phyloP scores from a whole-genome alignment of 1,140 invertebrate genomes.

The Halotydeus destructor region DNA sequence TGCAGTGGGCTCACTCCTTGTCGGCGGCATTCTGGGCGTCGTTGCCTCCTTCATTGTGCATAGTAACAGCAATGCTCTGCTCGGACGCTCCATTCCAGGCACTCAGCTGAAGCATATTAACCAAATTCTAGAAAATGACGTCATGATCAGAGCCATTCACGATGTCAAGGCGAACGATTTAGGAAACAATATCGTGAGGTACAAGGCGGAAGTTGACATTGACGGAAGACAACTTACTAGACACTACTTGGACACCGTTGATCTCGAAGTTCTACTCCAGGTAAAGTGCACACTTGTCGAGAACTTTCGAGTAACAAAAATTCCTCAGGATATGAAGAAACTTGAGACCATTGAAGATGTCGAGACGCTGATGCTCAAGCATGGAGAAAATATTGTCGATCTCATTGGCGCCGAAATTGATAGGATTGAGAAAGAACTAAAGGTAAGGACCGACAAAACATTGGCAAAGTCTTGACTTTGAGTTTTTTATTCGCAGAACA shows the following conservation, averaged over 20 bases:
- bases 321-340: constrained; percentile 53
- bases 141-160: constrained; percentile 90
- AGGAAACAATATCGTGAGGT: constrained; percentile 52
- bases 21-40: constrained; percentile 64
- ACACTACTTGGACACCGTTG: constrained; percentile 75
- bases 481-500: constrained; percentile 43
- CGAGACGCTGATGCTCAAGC: constrained; percentile 78
- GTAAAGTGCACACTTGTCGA: constrained; percentile 29
- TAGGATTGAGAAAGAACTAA: constrained; percentile 81
- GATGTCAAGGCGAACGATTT: constrained; percentile 98
- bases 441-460: constrained; percentile 35
- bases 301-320: neutral
- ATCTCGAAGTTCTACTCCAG: constrained; percentile 54
- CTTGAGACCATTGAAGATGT: constrained; percentile 68
- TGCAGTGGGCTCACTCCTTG: constrained; percentile 64
- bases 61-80: constrained; percentile 71
- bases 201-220: constrained; percentile 96
- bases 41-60: constrained; percentile 92
- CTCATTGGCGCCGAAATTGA: constrained; percentile 91
- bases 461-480: constrained; percentile 3
- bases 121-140: constrained; percentile 65
- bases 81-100: constrained; percentile 77
- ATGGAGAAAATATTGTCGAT: constrained; percentile 94
- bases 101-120: constrained; percentile 74
- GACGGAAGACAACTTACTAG: constrained; percentile 82